Base-by-base conservation (phyloP, 2,797 vertebrate species). In the Rhabdomys pumilio region DNA sequence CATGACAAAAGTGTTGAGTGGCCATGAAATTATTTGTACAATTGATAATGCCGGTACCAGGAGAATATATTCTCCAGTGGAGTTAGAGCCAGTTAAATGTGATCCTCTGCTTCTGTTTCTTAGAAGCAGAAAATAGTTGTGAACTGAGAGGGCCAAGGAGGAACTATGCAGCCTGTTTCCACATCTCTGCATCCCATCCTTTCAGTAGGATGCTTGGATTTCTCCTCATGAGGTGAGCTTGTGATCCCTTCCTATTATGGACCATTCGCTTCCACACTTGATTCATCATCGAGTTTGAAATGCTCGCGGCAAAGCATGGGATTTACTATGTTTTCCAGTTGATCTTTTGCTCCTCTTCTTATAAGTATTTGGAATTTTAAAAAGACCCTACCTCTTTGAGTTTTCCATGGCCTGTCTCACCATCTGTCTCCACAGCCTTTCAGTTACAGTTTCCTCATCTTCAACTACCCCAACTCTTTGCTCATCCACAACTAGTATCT, bases 21-120 rank as follows among this genome's bases (percentile, higher is more conserved):
- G 41, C 63, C 83, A 65, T 17, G 29, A 92, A 95, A 82, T 94
- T 89, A 93, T 90, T 92, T 92, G 86, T 79, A 89, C 89, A 89
- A 34, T 85, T 65, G 96, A 94, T 83, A 65, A 29, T 44, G 20
- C 24, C 47, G 38, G 55, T 87, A 93, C 11, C 47, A 84, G 65
- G 67, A 80, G 5, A 95, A 69, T 4, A 7, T 81, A 87, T 73
- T 88, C 14, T 10, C 47, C 12, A 63, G 57, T 89, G 84, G 76
- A 92, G 86, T 93, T 84, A 91, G 63, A 93, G 72, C 55, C 92
- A 92, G 92, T 92, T 76, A 93, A 96, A 69, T 24, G 55, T 31
- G 86, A 38, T 24, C 20, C 22, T 75, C 24, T 85, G 79, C 50
- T 87, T 75, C 38, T 63, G 8, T 87, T 89, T 95, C 65, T 50